phyloP scores from a whole-genome alignment of 2,113 vertebrate species.

The Phalacrocorax brasilianus region DNA sequence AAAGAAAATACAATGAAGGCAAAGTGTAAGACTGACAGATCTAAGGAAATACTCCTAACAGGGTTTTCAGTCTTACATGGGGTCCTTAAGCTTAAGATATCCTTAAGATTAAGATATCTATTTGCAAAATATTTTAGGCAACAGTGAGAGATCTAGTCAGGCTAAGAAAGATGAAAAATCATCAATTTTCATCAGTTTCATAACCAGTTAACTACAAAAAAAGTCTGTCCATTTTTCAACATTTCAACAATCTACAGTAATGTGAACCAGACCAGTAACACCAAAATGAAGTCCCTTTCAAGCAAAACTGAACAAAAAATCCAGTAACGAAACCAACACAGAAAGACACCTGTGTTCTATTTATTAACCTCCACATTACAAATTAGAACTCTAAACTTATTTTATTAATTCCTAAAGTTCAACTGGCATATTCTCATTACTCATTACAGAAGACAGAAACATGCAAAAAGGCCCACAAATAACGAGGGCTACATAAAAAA shows the following conservation, averaged over 20 bases:
- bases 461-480: background rate
- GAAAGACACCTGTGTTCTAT: background rate
- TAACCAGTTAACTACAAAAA: background rate
- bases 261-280: background rate
- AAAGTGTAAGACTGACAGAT: background rate
- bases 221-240: background rate
- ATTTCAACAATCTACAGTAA: background rate
- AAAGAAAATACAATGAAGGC: background rate
- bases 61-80: background rate
- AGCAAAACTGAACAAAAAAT: background rate
- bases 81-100: background rate
- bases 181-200: background rate
- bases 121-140: background rate
- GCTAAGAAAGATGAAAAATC: background rate
- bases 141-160: background rate
- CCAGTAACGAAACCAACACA: background rate
- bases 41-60: background rate
- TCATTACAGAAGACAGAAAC: background rate
- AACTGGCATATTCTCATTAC: background rate
- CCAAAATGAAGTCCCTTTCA: background rate
- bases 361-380: background rate
- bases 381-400: background rate
- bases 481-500: background rate
- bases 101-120: background rate
- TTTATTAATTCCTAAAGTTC: background rate